Conservation (phyloP, 2,888 invertebrate species). For the Dryomyza anilis region DNA sequence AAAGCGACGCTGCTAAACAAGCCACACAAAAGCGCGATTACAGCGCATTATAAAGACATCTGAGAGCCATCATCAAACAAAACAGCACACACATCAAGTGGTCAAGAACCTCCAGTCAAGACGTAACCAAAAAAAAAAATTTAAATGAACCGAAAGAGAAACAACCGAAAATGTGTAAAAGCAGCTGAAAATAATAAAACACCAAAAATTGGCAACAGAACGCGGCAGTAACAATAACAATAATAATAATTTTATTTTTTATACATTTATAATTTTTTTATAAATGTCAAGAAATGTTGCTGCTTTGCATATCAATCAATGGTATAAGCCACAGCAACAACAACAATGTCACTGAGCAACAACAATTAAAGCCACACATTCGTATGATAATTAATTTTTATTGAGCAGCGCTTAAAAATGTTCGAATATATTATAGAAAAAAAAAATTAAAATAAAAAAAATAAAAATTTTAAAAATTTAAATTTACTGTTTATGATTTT, state of each 20-base stretch:
- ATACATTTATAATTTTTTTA: conserved; percentile 39
- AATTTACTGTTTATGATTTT: no score
- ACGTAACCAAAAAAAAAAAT: no score
- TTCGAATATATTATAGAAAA: background rate
- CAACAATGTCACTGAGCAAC: background rate
- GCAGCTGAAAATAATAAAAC: background rate
- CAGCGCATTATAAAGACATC: background rate
- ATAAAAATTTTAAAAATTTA: background rate
- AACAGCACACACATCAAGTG: conserved; percentile 11
- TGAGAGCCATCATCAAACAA: background rate
- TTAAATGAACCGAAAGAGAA: background rate
- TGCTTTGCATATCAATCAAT: conserved; percentile 41
- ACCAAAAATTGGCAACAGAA: background rate
- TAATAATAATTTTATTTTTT: conserved; percentile 19
- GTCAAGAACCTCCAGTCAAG: conserved; percentile 19
- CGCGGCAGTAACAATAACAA: conserved; percentile 14
- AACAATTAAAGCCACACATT: background rate
- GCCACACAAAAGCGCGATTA: background rate
- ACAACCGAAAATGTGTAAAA: background rate
- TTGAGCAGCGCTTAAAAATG: background rate
- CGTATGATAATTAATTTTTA: background rate
- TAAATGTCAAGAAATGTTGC: conserved; percentile 36
- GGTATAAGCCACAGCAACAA: background rate
- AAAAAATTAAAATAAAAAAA: background rate
- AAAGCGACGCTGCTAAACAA: background rate